These are phyloP conservation scores for Oncorhynchus tshawytscha DNA, from an alignment of 2,113 vertebrate genomes.

Conservation along the genomic window DNA sequence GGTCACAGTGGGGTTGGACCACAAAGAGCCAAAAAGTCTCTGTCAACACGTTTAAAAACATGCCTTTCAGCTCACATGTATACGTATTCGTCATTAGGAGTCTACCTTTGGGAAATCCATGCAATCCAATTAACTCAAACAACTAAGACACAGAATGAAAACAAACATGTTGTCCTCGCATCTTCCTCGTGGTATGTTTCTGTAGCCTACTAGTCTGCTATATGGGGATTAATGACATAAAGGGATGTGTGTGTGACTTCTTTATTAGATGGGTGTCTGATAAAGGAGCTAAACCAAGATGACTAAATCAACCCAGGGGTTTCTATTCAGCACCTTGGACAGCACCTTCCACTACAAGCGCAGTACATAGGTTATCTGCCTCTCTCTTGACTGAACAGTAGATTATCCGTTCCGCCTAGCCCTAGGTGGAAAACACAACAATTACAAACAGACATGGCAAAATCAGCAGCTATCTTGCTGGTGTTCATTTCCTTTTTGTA, in stretches of 20 bases:
- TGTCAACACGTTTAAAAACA: no score
- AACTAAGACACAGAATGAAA: not conserved
- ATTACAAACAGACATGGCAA: slow-evolving; percentile 12
- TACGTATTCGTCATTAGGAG: no score
- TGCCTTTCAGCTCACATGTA: no score
- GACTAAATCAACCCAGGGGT: not conserved
- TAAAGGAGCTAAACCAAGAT: not conserved
- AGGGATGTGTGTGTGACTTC: not conserved
- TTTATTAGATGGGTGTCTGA: not conserved
- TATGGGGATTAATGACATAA: slow-evolving; percentile 19
- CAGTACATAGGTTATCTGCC: not conserved
- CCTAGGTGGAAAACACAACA: no score
- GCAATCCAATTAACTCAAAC: not conserved
- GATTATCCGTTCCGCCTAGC: no score
- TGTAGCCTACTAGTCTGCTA: not conserved
- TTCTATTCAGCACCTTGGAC: slow-evolving; percentile 25
- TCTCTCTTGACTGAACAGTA: not conserved
- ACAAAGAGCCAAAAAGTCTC: no score
- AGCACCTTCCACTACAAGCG: not conserved
- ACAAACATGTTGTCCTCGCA: not conserved
- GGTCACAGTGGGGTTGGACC: no score
- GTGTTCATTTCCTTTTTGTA: not conserved
- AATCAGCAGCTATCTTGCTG: not conserved
- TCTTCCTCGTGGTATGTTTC: not conserved
- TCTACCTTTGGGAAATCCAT: not conserved